These are phyloP conservation scores for Hyperopisus bebe DNA, from an alignment of 2,113 vertebrate genomes.

Conservation along the genomic window DNA sequence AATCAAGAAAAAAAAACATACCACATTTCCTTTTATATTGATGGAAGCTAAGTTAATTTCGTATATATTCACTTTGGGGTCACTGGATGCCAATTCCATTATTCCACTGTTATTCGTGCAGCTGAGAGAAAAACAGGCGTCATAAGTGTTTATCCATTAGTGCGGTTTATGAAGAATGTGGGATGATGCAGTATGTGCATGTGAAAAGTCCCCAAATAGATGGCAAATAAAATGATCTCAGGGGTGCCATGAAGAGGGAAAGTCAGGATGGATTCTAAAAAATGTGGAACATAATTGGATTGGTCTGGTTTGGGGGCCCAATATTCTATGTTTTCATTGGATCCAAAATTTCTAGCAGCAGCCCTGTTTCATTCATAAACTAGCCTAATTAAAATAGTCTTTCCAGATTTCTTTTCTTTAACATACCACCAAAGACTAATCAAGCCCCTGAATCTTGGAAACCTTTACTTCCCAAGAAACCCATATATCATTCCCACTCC, in stretches of 20 bases:
- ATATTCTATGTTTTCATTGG: background rate
- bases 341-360: background rate
- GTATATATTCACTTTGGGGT: conserved; percentile 37
- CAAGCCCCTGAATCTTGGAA: background rate
- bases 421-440: background rate
- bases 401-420: background rate
- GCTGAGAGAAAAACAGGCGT: conserved; percentile 34
- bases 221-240: no score
- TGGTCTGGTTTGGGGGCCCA: background rate
- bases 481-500: background rate
- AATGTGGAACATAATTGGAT: background rate
- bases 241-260: background rate
- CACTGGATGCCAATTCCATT: conserved; percentile 31
- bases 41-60: conserved; percentile 37
- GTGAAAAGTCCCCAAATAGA: background rate
- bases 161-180: background rate
- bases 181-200: background rate
- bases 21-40: conserved; percentile 6
- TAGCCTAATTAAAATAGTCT: background rate
- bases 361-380: background rate
- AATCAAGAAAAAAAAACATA: conserved; percentile 30
- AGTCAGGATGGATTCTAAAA: background rate
- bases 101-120: conserved; percentile 28
- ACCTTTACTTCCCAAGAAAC: background rate
- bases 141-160: background rate